phyloP scores from a whole-genome alignment of 2,113 vertebrate species.

The Burhinus oedicnemus region DNA sequence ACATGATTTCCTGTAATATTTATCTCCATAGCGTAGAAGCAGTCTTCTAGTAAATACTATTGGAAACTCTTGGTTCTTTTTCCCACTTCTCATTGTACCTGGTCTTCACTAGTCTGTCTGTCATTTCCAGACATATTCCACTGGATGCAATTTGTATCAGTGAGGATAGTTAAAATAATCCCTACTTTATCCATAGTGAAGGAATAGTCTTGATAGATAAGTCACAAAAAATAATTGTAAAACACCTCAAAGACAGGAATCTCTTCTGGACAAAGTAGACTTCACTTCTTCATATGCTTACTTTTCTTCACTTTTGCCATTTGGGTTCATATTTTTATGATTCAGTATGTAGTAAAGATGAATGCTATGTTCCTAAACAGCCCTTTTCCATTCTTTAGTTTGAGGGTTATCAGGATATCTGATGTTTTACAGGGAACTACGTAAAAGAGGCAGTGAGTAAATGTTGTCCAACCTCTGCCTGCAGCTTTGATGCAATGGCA shows the following conservation, averaged over 20 bases:
- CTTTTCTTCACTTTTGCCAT: background rate
- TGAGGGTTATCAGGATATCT: background rate
- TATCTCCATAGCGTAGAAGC: background rate
- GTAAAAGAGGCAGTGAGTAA: background rate
- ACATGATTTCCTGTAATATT: background rate
- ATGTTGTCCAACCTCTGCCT: background rate
- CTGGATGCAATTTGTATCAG: background rate
- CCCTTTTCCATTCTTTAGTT: background rate
- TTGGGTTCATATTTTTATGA: background rate
- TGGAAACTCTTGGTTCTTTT: background rate
- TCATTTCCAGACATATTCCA: background rate
- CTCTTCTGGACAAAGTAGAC: background rate
- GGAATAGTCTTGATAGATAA: background rate
- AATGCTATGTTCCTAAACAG: background rate
- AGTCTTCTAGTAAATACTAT: background rate
- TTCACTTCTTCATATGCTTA: background rate
- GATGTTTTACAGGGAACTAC: background rate
- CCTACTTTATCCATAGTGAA: background rate
- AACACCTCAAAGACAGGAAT: background rate
- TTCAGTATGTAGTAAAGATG: background rate
- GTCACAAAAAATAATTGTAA: background rate
- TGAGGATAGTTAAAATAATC: background rate
- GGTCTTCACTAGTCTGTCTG: background rate
- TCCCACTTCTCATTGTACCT: background rate
- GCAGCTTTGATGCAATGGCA: background rate